These are phyloP conservation scores for Danio albolineatus DNA, from an alignment of 2,797 vertebrate species.

Conservation along the genomic window DNA sequence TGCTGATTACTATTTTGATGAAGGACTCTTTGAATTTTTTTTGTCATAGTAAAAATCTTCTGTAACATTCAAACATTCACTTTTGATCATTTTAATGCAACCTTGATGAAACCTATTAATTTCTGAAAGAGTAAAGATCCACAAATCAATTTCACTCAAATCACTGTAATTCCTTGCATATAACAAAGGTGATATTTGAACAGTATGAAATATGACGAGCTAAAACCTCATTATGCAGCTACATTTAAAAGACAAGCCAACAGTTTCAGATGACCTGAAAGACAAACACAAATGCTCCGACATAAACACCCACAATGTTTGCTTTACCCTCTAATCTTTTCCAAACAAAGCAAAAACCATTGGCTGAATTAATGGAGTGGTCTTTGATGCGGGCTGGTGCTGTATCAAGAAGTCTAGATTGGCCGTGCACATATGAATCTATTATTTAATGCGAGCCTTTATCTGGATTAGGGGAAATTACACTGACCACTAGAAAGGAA, in stretches of 20 bases:
- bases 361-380: constrained; percentile 1
- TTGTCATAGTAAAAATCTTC: too few species aligned
- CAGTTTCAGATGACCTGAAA: constrained; percentile 1
- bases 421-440: constrained; percentile 16
- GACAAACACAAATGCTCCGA: neutral
- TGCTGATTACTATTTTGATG: too few species aligned
- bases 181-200: neutral
- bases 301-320: constrained; percentile 22
- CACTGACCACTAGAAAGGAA: constrained; percentile 30
- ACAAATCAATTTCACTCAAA: neutral
- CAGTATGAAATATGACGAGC: neutral
- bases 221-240: neutral
- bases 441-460: constrained; percentile 20
- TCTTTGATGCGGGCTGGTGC: constrained; percentile 22
- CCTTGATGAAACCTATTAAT: too few species aligned
- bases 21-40: too few species aligned
- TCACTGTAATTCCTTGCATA: neutral
- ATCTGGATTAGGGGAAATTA: constrained; percentile 45
- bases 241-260: neutral
- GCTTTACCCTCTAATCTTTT: constrained; percentile 25
- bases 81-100: too few species aligned
- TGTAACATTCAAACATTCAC: too few species aligned
- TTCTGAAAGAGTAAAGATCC: neutral
- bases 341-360: constrained; percentile 33
- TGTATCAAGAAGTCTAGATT: constrained; percentile 23